Conservation (phyloP, 2,797 vertebrate genomes). For the Cynodonichthys magdalenae region DNA sequence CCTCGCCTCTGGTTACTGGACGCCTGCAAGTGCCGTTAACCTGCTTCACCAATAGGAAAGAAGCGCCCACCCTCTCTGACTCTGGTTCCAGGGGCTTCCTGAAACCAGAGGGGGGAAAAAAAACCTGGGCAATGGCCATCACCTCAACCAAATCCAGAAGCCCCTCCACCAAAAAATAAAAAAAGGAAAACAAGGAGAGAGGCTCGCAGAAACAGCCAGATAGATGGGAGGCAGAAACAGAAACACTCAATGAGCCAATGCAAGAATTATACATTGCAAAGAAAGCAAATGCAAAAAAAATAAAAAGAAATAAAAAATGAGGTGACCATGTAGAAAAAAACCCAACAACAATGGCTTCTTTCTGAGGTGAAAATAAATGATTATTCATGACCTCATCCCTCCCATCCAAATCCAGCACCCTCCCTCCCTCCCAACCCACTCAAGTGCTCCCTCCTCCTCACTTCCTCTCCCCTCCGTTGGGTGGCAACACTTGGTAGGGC, state of each 20-base stretch:
- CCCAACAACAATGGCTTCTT: constrained; percentile 24
- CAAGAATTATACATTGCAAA: constrained; percentile 21
- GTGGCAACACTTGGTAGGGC: constrained; percentile 86
- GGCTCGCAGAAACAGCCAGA: constrained; percentile 23
- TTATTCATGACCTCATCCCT: constrained; percentile 77
- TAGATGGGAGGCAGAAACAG: constrained; percentile 21
- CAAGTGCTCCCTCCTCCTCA: constrained; percentile 65
- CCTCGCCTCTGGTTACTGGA: constrained; percentile 59
- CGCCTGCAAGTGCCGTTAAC: constrained; percentile 45
- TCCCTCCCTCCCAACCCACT: constrained; percentile 45
- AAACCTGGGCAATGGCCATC: constrained; percentile 62
- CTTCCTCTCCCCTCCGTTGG: constrained; percentile 75
- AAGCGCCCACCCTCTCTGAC: constrained; percentile 43
- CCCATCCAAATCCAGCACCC: constrained; percentile 60
- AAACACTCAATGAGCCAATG: constrained; percentile 28
- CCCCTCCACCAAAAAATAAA: constrained; percentile 24
- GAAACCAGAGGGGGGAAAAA: constrained; percentile 27
- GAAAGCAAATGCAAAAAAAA: constrained; percentile 27
- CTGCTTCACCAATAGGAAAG: constrained; percentile 60
- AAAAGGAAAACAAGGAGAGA: constrained; percentile 29
- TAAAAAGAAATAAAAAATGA: neutral
- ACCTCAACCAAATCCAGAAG: constrained; percentile 51
- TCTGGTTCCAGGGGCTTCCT: constrained; percentile 69
- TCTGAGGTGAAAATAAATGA: constrained; percentile 52
- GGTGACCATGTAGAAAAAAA: constrained; percentile 8